Evolutionary conservation across 2,113 vertebrate species (phyloP), one percentile per base, ranked within the genome.

Genomic region (Gymnobelideus leadbeateri): DNA sequence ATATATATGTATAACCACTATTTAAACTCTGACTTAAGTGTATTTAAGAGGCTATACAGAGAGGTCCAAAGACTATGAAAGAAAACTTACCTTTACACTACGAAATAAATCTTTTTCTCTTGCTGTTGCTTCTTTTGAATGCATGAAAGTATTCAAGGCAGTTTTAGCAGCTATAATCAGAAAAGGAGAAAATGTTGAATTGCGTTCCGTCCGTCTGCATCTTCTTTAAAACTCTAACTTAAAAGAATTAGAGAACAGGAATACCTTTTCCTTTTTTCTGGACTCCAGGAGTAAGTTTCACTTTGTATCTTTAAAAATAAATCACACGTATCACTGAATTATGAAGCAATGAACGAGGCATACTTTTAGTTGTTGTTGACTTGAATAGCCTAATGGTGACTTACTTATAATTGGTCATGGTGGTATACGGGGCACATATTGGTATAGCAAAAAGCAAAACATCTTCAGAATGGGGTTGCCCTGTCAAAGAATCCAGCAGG

Each of bases 191-290:
- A 93, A 93, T 96, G 95, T 50, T 23, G 31, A 93, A 68, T 9
- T 50, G 37, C 16, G 1, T 97, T 93, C 46, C 97, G 91, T 94
- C 95, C 50, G 68, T 46, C 91, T 51, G 95, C 21, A 43, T 94
- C 91, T 25, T 91, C 43, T 92, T 50, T 93, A 92, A 50, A 96
- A 43, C 91, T 9, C 2, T 91, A 92, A 23, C 14, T 25, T 0
- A 90, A 3, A 2, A 61, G 68, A 93, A 46, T 0, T 0, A 0
- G 0, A 0, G 26, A 0, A 61, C 47, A 91, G 43, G 90, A 0
- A 0, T 99, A 99, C 99, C 99, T 99, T 99, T 99, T 89, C 99
- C 99, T 97, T 99, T 99, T 98, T 99, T 99, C 94, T 99, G 99
- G 16, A 99, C 98, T 89, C 99, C 99, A 0, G 99, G 99, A 0